phyloP scores from a whole-genome alignment of 1,140 invertebrate species.

The Anadara kagoshimensis region DNA sequence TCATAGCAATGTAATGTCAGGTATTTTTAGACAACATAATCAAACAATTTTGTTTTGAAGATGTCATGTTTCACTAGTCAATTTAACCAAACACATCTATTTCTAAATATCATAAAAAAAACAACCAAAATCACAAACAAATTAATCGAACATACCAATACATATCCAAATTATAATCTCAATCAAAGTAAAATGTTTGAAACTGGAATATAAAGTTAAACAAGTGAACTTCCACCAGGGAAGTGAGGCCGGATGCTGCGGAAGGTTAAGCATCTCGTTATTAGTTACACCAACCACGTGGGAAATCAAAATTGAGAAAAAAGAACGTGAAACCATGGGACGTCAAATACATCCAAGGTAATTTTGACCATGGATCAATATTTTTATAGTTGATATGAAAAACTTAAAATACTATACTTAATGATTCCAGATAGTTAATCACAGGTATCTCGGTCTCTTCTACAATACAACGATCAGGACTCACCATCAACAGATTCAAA shows the following conservation, averaged over 20 bases:
- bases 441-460: constrained; percentile 6
- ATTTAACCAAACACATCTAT: too few species aligned
- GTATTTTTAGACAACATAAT: too few species aligned
- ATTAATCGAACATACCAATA: background rate
- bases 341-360: background rate
- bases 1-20: too few species aligned
- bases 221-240: too few species aligned
- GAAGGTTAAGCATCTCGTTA: too few species aligned
- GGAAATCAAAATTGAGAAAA: too few species aligned
- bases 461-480: constrained; percentile 9
- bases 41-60: too few species aligned
- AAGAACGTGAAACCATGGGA: background rate
- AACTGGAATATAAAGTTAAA: background rate
- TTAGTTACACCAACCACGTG: too few species aligned
- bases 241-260: too few species aligned
- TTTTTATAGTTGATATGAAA: background rate
- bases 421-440: constrained; percentile 9
- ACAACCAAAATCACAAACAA: too few species aligned
- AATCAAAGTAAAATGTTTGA: background rate
- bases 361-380: background rate
- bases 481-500: constrained; percentile 8
- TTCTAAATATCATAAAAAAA: too few species aligned
- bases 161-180: background rate
- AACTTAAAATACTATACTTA: background rate
- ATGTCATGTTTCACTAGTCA: too few species aligned